A percentile compares a stretch with the other conserved stretches of the same genome.
These are phyloP conservation scores for Apocheima hispidaria DNA, from an alignment of 2,888 invertebrate genomes.

Conservation along the genomic window DNA sequence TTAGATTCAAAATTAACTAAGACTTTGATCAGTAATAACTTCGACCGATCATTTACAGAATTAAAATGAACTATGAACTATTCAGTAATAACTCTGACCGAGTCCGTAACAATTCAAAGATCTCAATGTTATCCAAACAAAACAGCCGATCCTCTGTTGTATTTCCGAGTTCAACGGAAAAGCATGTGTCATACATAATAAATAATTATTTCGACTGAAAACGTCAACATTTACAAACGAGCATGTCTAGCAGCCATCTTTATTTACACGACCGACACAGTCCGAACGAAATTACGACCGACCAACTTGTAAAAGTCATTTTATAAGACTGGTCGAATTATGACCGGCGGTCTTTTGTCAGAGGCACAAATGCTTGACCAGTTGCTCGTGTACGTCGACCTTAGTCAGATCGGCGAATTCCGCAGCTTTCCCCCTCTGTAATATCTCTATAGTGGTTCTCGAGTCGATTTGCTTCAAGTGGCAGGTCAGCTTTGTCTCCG, in stretches of 20 bases:
- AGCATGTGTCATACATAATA: constrained; percentile 9
- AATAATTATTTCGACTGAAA: constrained; percentile 11
- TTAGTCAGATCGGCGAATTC: constrained; percentile 75
- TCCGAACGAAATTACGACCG: constrained; percentile 1
- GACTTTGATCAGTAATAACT: background rate
- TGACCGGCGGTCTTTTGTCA: constrained; percentile 52
- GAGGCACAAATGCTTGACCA: constrained; percentile 71
- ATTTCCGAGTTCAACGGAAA: constrained; percentile 1
- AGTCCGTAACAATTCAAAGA: background rate
- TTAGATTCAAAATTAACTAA: background rate
- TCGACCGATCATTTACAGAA: no score
- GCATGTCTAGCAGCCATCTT: constrained; percentile 7
- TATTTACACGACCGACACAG: constrained; percentile 2
- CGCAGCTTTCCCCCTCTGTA: constrained; percentile 72
- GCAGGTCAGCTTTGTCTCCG: constrained; percentile 57
- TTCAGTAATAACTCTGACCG: background rate
- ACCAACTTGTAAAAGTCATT: background rate
- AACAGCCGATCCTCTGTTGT: background rate
- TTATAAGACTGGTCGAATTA: background rate
- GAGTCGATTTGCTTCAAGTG: constrained; percentile 74
- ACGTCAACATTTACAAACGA: constrained; percentile 26
- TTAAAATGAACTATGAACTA: background rate
- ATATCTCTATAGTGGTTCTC: constrained; percentile 72
- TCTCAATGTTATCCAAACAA: background rate
- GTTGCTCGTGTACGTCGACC: constrained; percentile 66